Percentiles rank a stretch among this genome's conserved stretches.
These are phyloP conservation scores for Phodopus roborovskii DNA, from an alignment of 2,113 vertebrate species.

Conservation along the genomic window DNA sequence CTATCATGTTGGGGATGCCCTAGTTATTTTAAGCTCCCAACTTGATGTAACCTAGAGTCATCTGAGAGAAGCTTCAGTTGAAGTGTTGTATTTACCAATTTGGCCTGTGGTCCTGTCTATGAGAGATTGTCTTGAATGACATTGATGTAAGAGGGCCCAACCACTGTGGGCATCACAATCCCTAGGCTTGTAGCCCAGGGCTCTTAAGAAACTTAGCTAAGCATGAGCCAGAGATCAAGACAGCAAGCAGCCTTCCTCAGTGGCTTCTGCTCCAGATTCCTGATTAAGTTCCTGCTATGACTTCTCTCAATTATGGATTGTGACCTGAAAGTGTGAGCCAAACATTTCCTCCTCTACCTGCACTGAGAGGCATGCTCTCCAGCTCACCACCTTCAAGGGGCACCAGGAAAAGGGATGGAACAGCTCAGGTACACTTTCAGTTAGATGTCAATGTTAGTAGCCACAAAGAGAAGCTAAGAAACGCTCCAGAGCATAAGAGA, in stretches of 20 bases:
- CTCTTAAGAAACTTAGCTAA: neutral
- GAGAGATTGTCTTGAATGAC: neutral
- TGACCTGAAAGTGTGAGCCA: neutral
- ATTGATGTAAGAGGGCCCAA: neutral
- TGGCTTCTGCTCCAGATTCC: neutral
- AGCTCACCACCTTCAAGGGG: neutral
- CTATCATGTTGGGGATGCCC: no score
- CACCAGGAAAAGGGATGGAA: neutral
- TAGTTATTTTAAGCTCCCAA: neutral
- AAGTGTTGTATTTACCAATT: no score
- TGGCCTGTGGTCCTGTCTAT: no score
- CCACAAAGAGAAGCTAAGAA: neutral
- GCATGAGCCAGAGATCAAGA: neutral
- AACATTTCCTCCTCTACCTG: neutral
- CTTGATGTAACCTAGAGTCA: neutral
- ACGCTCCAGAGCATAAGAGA: accelerated
- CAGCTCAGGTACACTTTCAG: neutral
- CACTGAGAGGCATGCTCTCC: neutral
- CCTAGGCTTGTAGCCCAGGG: neutral
- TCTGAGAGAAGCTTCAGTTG: neutral
- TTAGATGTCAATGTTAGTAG: neutral
- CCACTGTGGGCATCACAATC: neutral
- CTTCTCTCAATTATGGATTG: neutral
- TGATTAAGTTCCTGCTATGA: neutral
- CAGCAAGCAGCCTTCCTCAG: neutral